phyloP scores from a whole-genome alignment of 2,113 vertebrate genomes.

The Rhabdomys dilectus region DNA sequence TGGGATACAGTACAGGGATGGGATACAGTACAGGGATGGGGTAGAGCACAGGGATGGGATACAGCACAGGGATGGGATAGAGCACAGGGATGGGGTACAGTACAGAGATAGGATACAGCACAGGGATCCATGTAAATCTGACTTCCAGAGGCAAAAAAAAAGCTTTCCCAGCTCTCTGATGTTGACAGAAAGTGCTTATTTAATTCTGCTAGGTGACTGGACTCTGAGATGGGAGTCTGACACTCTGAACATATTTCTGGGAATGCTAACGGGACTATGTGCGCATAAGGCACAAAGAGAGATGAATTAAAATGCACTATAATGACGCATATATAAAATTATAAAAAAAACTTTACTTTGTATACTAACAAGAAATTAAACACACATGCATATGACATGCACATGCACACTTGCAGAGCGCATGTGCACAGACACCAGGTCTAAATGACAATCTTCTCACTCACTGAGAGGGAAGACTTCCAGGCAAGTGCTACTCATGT shows the following conservation, averaged over 20 bases:
- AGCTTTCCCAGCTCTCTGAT: background rate
- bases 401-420: background rate
- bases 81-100: too few species aligned
- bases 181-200: background rate
- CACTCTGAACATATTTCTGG: background rate
- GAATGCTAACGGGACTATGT: background rate
- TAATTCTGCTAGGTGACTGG: background rate
- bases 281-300: background rate
- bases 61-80: too few species aligned
- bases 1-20: too few species aligned
- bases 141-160: conserved; percentile 33
- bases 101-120: too few species aligned
- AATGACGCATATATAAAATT: background rate
- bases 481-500: background rate
- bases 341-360: background rate
- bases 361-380: background rate
- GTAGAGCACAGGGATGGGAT: too few species aligned
- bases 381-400: background rate
- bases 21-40: too few species aligned
- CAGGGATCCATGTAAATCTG: background rate
- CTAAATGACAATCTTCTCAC: background rate
- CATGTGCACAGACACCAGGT: background rate
- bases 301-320: background rate
- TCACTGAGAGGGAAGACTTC: background rate
- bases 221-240: background rate